phyloP scores from a whole-genome alignment of 1,140 invertebrate species.

The Zaprionus inermis region DNA sequence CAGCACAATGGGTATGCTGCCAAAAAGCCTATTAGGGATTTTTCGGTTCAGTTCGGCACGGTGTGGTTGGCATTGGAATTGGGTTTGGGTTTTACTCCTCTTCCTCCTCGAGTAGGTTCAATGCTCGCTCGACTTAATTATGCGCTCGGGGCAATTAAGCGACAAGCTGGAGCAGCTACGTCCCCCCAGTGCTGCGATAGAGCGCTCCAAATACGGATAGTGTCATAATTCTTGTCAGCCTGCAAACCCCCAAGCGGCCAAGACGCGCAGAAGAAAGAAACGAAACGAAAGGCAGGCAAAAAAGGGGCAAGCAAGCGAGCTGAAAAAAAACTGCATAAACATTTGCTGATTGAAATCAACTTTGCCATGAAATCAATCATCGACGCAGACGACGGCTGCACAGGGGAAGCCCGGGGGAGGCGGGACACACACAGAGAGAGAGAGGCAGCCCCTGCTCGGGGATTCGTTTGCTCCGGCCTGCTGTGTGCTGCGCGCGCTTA shows the following conservation, averaged over 20 bases:
- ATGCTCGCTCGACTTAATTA: slow-evolving; percentile 67
- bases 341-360: slow-evolving; percentile 83
- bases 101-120: slow-evolving; percentile 51
- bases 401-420: not conserved
- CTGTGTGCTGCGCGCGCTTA: slow-evolving; percentile 55
- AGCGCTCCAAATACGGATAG: slow-evolving; percentile 74
- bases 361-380: slow-evolving; percentile 84
- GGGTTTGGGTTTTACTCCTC: not conserved
- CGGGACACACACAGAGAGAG: no score
- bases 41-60: slow-evolving; percentile 17
- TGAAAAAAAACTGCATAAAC: slow-evolving; percentile 82
- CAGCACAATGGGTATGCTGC: slow-evolving; percentile 14
- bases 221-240: slow-evolving; percentile 82
- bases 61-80: slow-evolving; percentile 1
- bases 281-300: slow-evolving; percentile 10
- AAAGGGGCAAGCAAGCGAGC: slow-evolving; percentile 15
- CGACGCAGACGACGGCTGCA: slow-evolving; percentile 60
- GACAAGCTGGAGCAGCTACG: slow-evolving; percentile 37
- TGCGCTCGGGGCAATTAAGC: slow-evolving; percentile 79
- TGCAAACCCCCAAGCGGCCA: slow-evolving; percentile 73
- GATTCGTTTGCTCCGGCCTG: slow-evolving; percentile 8
- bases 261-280: slow-evolving; percentile 20
- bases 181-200: slow-evolving; percentile 20
- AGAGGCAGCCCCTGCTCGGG: slow-evolving; percentile 14
- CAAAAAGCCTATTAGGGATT: slow-evolving; percentile 48